A percentile compares a stretch with the other conserved stretches of the same genome.
These are phyloP conservation scores for Sebastolobus alascanus DNA, from an alignment of 2,797 vertebrate genomes.

Conservation along the genomic window DNA sequence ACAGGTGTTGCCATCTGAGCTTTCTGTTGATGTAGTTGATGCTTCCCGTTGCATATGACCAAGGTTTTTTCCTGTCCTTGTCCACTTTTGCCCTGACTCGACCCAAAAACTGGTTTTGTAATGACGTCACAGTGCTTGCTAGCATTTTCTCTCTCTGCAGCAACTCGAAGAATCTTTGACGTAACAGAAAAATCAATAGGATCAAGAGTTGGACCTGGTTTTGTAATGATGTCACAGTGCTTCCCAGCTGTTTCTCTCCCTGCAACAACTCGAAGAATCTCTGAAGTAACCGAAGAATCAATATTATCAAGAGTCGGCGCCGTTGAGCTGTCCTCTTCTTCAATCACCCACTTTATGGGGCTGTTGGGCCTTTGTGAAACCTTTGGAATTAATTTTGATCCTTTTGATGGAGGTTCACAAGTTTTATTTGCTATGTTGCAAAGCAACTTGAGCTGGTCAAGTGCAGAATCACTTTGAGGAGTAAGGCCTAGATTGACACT, in stretches of 20 bases:
- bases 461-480: slow-evolving; percentile 5
- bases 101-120: not conserved
- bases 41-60: slow-evolving; percentile 78
- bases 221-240: not conserved
- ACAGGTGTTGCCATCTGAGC: not conserved
- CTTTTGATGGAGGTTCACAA: not conserved
- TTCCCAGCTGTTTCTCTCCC: slow-evolving; percentile 41
- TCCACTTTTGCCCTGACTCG: slow-evolving; percentile 10
- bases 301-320: slow-evolving; percentile 42
- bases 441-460: not conserved
- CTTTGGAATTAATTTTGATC: slow-evolving; percentile 54
- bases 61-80: slow-evolving; percentile 58
- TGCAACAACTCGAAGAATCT: slow-evolving; percentile 53
- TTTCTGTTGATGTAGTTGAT: slow-evolving; percentile 31
- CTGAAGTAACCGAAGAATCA: slow-evolving; percentile 39
- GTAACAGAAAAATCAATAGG: slow-evolving; percentile 19
- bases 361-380: slow-evolving; percentile 58
- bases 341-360: slow-evolving; percentile 81
- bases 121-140: not conserved
- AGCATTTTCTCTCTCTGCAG: slow-evolving; percentile 49
- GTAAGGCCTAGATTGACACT: slow-evolving; percentile 37
- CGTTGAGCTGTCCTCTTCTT: slow-evolving; percentile 53
- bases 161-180: slow-evolving; percentile 50
- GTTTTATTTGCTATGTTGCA: slow-evolving; percentile 16
- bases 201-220: not conserved